These are phyloP conservation scores for Gallinago media DNA, from an alignment of 2,113 vertebrate genomes.

Conservation along the genomic window DNA sequence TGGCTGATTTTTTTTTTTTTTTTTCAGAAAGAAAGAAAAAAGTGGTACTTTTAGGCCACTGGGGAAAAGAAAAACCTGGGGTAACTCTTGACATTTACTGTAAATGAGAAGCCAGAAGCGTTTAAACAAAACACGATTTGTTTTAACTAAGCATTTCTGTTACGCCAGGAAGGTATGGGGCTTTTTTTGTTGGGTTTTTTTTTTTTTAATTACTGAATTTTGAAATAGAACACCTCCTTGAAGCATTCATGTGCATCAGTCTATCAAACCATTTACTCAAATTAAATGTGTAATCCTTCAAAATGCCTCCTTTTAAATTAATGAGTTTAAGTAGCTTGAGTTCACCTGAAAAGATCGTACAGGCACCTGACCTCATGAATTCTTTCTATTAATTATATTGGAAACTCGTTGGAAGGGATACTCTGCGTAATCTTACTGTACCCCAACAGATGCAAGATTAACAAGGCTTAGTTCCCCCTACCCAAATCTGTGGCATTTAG, in stretches of 20 bases:
- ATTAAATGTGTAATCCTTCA: slow-evolving; percentile 90
- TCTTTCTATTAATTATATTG: slow-evolving; percentile 81
- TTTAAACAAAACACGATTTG: slow-evolving; percentile 34
- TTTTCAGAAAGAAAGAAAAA: background rate
- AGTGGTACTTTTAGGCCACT: background rate
- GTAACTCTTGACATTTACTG: slow-evolving; percentile 21
- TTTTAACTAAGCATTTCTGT: slow-evolving; percentile 41
- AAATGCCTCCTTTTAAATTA: slow-evolving; percentile 88
- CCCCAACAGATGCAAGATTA: slow-evolving; percentile 71
- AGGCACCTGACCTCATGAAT: slow-evolving; percentile 81
- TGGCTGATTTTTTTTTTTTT: background rate
- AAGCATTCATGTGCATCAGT: slow-evolving; percentile 87
- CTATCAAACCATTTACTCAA: slow-evolving; percentile 88
- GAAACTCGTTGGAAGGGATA: slow-evolving; percentile 70
- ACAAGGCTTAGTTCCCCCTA: slow-evolving; percentile 53
- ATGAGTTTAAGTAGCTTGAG: slow-evolving; percentile 87
- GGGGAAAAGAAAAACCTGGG: background rate
- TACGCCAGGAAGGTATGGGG: background rate
- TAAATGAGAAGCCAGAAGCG: slow-evolving; percentile 15
- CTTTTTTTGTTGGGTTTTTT: slow-evolving; percentile 67
- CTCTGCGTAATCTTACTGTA: slow-evolving; percentile 64
- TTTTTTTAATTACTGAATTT: slow-evolving; percentile 82
- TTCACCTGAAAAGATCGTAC: slow-evolving; percentile 84
- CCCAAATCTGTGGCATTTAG: slow-evolving; percentile 20
- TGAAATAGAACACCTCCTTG: slow-evolving; percentile 81